Evolutionary conservation across 2,113 vertebrate genomes (phyloP).

Genomic region (Gopherus flavomarginatus): DNA sequence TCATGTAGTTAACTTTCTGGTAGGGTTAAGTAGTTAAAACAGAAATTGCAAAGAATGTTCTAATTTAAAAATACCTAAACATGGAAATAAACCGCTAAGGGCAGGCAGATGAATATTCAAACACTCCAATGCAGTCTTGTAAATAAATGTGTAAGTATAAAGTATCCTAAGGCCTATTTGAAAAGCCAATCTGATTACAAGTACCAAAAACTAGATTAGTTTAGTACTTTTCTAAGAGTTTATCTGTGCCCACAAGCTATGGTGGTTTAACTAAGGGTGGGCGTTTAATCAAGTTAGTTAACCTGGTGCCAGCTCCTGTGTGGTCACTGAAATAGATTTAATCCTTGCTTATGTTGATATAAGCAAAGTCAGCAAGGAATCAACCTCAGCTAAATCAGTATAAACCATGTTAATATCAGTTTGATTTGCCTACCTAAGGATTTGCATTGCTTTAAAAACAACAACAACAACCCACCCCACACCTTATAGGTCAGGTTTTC

Average conservation of each 20-base stretch:
- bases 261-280: neutral
- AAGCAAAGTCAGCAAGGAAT: neutral
- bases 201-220: neutral
- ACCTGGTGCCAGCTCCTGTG: neutral
- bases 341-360: neutral
- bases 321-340: neutral
- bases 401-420: neutral
- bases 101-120: neutral
- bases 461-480: too few species aligned
- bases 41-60: neutral
- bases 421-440: neutral
- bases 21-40: neutral
- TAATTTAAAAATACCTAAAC: neutral
- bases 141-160: neutral
- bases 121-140: neutral
- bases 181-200: neutral
- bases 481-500: neutral
- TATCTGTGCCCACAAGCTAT: neutral
- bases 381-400: neutral
- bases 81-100: neutral
- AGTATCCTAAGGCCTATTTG: neutral
- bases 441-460: neutral
- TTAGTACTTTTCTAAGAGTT: neutral
- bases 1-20: neutral
- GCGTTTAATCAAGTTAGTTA: neutral